These are phyloP conservation scores for Albula glossodonta DNA, from an alignment of 2,113 vertebrate genomes.

Conservation along the genomic window DNA sequence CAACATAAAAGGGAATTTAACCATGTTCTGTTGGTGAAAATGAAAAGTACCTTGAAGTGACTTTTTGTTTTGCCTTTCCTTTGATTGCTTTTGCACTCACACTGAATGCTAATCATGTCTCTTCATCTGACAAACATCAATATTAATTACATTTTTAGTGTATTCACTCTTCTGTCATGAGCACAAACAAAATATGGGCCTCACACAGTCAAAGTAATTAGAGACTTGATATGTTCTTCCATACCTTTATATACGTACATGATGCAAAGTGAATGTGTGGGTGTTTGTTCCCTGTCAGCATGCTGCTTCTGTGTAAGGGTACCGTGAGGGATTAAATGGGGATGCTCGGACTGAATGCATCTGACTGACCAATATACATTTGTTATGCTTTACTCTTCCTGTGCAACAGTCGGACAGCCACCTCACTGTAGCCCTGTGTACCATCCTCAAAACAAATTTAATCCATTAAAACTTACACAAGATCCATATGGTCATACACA, in stretches of 20 bases:
- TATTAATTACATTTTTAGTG: constrained; percentile 7
- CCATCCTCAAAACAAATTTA: too few relatives aligned
- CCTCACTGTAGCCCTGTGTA: too few relatives aligned
- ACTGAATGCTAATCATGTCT: not conserved
- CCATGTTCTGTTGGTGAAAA: not conserved
- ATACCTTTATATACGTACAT: not conserved
- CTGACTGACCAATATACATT: too few relatives aligned
- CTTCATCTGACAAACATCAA: not conserved
- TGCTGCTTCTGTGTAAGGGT: not conserved
- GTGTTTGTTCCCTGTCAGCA: not conserved
- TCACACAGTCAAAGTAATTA: not conserved
- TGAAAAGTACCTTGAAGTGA: constrained; percentile 8
- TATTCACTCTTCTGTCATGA: not conserved
- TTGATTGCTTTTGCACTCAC: not conserved
- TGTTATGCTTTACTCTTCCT: too few relatives aligned
- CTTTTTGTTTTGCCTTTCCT: not conserved
- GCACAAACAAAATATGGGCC: not conserved
- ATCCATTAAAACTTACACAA: too few relatives aligned
- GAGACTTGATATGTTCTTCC: not conserved
- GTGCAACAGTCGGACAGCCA: too few relatives aligned
- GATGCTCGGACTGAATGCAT: not conserved
- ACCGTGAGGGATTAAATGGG: not conserved
- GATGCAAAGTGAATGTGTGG: not conserved
- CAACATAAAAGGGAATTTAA: constrained; percentile 2
- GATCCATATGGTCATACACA: not conserved